Base-by-base conservation (phyloP, 2,113 vertebrate species). In the Arothron firmamentum region DNA sequence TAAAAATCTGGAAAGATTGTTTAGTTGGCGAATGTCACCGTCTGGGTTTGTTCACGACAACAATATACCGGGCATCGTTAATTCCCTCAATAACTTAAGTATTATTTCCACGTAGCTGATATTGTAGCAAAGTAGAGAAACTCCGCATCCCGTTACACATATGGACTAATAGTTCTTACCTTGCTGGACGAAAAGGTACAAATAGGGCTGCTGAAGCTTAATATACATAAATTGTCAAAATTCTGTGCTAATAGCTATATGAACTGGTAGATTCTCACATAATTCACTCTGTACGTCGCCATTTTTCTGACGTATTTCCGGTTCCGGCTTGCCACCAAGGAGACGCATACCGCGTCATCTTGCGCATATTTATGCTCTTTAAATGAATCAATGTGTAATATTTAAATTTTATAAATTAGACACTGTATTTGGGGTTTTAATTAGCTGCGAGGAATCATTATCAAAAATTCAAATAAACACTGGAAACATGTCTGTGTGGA, bases 241-340 rank as follows among this genome's bases (percentile, higher is more conserved):
- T 19, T 11, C 11, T 42, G 38, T 1, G 23, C 34, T 7, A 28
- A 14, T 50, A 38, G 71, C 62, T 8, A 52, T 52, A 65, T 5
- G 2, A 41, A 15, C 56, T 17, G 45, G 31, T 45, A 45, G 18
- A 9, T 49, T 74, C 78, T 87, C 75, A 79, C 81, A 74, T 80
- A 80, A 56, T 76, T 80, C 65, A 75, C 65, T 79, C 58, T 62
- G 67, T 48, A 34, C 41, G 11, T 64, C 64, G 53, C 18, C 78
- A 66, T 75, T 25, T 0, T 48, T 58, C 16, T 20, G 16, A 17
- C 18, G 59, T n/a, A 3, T 2, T 84, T 88, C 87, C 87, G 83
- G 59, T 85, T 87, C 83, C 80, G 80, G 2, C 65, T 43, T 23
- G 77, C 68, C 42, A 21, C 54, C 53, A 68, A n/a, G 69, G 60